Base-by-base conservation (phyloP, 1,140 invertebrate genomes). In the Holotrichia oblita region DNA sequence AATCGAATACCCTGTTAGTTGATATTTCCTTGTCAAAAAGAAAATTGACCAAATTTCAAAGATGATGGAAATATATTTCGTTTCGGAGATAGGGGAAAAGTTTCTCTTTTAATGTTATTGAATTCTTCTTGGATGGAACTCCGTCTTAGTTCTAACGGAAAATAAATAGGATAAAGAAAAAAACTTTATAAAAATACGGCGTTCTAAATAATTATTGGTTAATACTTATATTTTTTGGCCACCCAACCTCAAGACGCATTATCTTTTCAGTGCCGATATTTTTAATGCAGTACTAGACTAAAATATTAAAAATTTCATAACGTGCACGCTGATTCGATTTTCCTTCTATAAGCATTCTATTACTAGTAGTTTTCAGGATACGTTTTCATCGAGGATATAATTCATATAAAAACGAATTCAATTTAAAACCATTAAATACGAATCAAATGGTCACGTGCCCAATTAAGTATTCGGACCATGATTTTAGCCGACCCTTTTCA, bases 401-500 rank as follows among this genome's bases (percentile, higher is more conserved):
- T 34, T 34, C 27, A 34, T 34, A 34, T 34, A 34, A 34, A n/a
- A 34, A 34, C 27, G 27, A 34, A 34, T 55, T 17, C 14, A 7
- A 10, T 69, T 69, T 69, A 27, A 27, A 69, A 27, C 61, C 20
- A 69, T 14, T 69, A 69, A 69, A 69, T 69, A 69, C 22, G 24
- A 69, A 22, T 69, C 12, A 69, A 24, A 69, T 22, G 24, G 61
- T 69, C 40, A 61, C 42, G 48, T 55, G 41, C 14, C 10, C 20
- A 78, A 78, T 78, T 80, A 78, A 69, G 69, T 64, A 82, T 82
- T 82, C 81, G 1, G 20, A 9, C 42, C 81, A 78, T 74, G 80
- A 17, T 64, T 77, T 44, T 44, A 24, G 17, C 17, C 77, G 78
- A 77, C 82, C 82, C 77, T 81, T 82, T 83, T 82, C 81, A 80